Evolutionary conservation across 2,113 vertebrate species (phyloP).

Genomic region (Xiphophorus couchianus): DNA sequence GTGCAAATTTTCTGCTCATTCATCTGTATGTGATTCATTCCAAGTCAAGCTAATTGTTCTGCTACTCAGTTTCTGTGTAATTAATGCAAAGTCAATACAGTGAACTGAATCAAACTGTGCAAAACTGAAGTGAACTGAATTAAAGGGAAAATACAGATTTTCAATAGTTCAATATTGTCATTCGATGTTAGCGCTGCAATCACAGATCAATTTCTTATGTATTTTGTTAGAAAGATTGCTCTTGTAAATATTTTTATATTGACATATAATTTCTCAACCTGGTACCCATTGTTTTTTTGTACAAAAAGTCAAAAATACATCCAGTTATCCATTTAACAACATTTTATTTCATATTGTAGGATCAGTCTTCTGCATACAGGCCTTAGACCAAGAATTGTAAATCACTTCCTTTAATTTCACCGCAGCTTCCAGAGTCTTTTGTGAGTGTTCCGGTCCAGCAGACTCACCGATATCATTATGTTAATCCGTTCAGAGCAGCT

Average conservation of each 20-base stretch:
- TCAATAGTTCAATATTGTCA: not conserved
- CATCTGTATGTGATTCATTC: too few relatives aligned
- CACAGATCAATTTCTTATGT: not conserved
- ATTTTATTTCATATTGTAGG: slow-evolving; percentile 69
- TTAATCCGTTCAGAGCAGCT: slow-evolving; percentile 73
- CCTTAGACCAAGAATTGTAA: slow-evolving; percentile 64
- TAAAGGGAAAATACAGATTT: too few relatives aligned
- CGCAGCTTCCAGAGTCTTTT: slow-evolving; percentile 70
- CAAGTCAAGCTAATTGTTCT: too few relatives aligned
- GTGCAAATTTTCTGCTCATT: too few relatives aligned
- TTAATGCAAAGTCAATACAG: too few relatives aligned
- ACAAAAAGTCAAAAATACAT: not conserved
- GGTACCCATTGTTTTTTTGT: not conserved
- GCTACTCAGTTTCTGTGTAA: too few relatives aligned
- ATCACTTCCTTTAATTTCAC: slow-evolving; percentile 77
- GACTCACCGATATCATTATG: slow-evolving; percentile 75
- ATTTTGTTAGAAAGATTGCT: not conserved
- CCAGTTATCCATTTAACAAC: not conserved
- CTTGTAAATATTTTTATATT: not conserved
- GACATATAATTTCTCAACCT: too few relatives aligned
- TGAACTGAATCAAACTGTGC: too few relatives aligned
- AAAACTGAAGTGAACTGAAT: too few relatives aligned
- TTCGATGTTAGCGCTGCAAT: not conserved
- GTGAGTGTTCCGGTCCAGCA: slow-evolving; percentile 70
- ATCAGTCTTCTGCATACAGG: slow-evolving; percentile 39